Evolutionary conservation across 2,797 vertebrate genomes (phyloP), one percentile per base, ranked within the genome.

Genomic region (Malacoctenus gilli): DNA sequence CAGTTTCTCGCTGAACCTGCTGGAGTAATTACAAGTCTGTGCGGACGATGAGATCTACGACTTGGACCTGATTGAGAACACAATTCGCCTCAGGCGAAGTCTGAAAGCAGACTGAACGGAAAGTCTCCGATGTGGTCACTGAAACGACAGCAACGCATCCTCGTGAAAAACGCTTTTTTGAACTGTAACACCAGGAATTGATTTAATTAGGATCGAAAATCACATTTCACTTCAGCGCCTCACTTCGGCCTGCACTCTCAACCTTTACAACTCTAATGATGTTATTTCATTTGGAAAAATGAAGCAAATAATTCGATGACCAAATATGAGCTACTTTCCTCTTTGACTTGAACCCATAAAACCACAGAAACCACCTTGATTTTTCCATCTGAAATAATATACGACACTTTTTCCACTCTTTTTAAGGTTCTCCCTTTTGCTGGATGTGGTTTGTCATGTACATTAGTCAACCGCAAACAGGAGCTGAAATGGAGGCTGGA

Each of bases 31-130:
- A 34, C 36, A 70, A 74, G 49, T 64, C 58, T 67, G 52, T 52
- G 51, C 54, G 5, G 20, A 50, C 42, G 59, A 62, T 4, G 0
- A 64, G 50, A 83, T 78, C 59, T 66, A 51, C 20, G 37, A 10
- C 59, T 69, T 0, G 5, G n/a, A 21, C 50, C 57, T 77, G 72
- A 78, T 56, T 77, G 72, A 74, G 75, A 66, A 51, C 20, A 15
- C 37, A 42, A 70, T 70, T 49, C 23, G 16, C 19, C 39, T 46
- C 19, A 8, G 40, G 35, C 37, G 15, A 34, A 75, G 39, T 58
- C 14, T 35, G 0, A 51, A 47, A 59, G 23, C 19, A 42, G 23
- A 25, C 23, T 42, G 25, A 18, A 34, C 19, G 56, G 21, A 18
- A 48, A 19, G 4, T 31, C 19, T 48, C 15, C 15, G 28, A 30